Percentiles rank a stretch among this genome's conserved stretches.
Conservation (phyloP, 2,797 vertebrate genomes). For the Liasis olivaceus region DNA sequence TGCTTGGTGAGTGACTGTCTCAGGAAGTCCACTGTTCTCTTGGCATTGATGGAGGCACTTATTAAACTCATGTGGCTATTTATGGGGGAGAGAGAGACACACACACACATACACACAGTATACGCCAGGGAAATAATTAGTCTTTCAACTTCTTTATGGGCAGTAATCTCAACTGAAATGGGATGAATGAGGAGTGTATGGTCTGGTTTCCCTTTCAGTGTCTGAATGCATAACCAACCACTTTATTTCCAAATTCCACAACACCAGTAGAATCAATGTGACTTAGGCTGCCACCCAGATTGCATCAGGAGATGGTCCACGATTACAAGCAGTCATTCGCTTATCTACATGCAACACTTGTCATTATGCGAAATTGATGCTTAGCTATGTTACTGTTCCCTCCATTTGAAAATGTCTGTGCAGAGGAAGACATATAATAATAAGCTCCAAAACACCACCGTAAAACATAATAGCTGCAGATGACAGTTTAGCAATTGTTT, state of each 20-base stretch:
- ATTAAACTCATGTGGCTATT: background rate
- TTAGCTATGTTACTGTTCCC: background rate
- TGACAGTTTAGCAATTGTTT: background rate
- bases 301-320: background rate
- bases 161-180: background rate
- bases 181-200: background rate
- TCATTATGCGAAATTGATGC: background rate
- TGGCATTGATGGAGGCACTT: background rate
- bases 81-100: background rate
- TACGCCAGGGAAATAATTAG: background rate
- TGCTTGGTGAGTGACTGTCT: background rate
- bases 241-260: background rate
- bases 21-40: background rate
- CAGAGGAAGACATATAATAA: background rate
- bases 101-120: too few relatives aligned
- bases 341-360: background rate
- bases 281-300: background rate
- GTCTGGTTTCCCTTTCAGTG: background rate
- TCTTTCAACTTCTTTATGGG: background rate
- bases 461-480: constrained; percentile 21
- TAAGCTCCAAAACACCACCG: background rate
- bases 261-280: background rate
- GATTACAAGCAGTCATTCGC: background rate
- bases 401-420: background rate
- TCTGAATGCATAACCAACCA: background rate